A percentile compares a stretch with the other conserved stretches of the same genome.
Conservation (phyloP, 2,113 vertebrate genomes). For the Danionella cerebrum region DNA sequence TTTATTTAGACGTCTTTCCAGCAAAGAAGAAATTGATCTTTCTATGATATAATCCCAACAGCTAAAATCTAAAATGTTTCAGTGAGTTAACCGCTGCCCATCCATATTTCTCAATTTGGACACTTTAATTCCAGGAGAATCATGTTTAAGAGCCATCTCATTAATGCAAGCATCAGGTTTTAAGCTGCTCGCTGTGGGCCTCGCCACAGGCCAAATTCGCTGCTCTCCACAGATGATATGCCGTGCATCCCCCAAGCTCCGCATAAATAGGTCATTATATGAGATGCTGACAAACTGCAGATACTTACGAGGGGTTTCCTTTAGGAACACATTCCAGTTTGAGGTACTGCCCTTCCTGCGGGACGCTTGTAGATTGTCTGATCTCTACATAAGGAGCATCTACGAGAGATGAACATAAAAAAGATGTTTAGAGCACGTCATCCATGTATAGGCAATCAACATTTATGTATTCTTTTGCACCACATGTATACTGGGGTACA, state of each 20-base stretch:
- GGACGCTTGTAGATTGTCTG: slow-evolving; percentile 74
- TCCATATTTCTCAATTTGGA: no score
- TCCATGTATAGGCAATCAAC: slow-evolving; percentile 5
- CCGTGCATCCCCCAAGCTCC: background rate
- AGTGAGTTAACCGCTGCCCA: no score
- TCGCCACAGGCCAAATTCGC: background rate
- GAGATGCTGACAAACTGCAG: slow-evolving; percentile 8
- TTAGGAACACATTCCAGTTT: slow-evolving; percentile 93
- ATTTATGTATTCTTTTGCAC: no score
- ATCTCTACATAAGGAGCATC: slow-evolving; percentile 94
- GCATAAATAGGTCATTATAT: background rate
- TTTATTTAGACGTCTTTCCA: no score
- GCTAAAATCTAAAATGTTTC: no score
- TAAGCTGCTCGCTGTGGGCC: background rate
- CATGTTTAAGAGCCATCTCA: background rate
- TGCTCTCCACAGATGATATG: background rate
- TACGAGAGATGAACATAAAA: slow-evolving; percentile 51
- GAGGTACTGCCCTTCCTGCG: slow-evolving; percentile 91
- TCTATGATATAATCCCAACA: background rate
- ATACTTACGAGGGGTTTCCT: slow-evolving; percentile 94
- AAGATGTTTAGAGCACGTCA: slow-evolving; percentile 2
- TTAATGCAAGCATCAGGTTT: background rate
- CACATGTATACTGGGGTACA: background rate
- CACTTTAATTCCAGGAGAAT: background rate
- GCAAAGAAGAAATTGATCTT: background rate